Evolutionary conservation across 1,140 invertebrate species (phyloP), one percentile per base, ranked within the genome.

Genomic region (Bombyx mandarina): DNA sequence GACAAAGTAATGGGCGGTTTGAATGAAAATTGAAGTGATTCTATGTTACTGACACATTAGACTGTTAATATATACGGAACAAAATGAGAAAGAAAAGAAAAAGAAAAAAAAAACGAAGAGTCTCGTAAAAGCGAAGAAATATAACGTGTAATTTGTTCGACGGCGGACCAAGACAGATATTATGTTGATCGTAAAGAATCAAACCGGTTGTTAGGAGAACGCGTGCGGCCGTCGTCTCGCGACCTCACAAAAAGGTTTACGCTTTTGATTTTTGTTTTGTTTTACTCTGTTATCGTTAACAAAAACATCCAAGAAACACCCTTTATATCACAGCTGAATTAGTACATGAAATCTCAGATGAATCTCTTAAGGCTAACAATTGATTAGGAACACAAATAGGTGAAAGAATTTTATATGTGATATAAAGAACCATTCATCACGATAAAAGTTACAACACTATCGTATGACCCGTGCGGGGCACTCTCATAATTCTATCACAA

Each of bases 241-340:
- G 84, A 87, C 84, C 80, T 82, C 82, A 86, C 82, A 84, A 87
- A 86, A 84, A 84, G 80, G 73, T 80, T 82, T 75, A 85, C 77
- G 75, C 79, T 84, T 83, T 81, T 75, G 71, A 73, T 81, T 74
- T 77, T 60, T 74, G 74, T 78, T 75, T 79, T 73, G 72, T 73
- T 76, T 69, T 73, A 62, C 68, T 68, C 61, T 75, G 60, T 73
- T 78, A 77, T 85, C 77, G 73, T 76, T 74, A 77, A 82, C 79
- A 79, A 80, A 70, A 63, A 61, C 65, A 70, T 66, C 4, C 26
- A 5, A 35, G 26, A 35, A 35, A 35, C 4, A 3, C 26, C 26
- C 4, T 35, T 35, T 35, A 35, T 35, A 5, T 35, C 26, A 35
- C 26, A 35, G 26, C 4, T 35, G 26, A 35, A 35, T 35, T 35